These are phyloP conservation scores for Rhinella marina DNA, from an alignment of 2,797 vertebrate genomes.

Conservation along the genomic window DNA sequence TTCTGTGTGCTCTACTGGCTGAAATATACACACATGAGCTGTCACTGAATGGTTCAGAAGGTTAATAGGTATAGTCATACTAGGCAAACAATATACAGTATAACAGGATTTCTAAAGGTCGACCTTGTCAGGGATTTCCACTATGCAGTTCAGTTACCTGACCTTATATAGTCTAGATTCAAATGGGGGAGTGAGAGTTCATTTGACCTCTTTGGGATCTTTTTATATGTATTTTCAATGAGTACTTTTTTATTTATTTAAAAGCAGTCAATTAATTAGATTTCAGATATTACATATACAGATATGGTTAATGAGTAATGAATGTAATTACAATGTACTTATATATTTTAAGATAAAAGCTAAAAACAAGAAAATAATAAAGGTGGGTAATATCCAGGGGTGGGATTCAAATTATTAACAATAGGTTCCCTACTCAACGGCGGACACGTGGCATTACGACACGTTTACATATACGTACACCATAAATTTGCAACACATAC, in stretches of 20 bases:
- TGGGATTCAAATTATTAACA: no score
- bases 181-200: slow-evolving; percentile 12
- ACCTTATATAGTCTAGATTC: slow-evolving; percentile 39
- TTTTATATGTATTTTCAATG: slow-evolving; percentile 9
- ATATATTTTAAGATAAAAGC: no score
- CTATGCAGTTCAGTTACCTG: slow-evolving; percentile 34
- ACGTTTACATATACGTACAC: no score
- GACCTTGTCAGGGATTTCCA: slow-evolving; percentile 18
- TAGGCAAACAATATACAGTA: slow-evolving; percentile 6
- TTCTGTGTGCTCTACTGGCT: neutral
- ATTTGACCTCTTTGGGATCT: slow-evolving; percentile 35
- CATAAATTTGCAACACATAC: no score
- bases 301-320: neutral
- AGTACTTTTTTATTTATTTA: slow-evolving; percentile 11
- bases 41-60: neutral
- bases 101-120: slow-evolving; percentile 37
- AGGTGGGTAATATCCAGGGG: no score
- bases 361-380: no score
- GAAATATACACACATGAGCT: neutral
- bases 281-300: neutral
- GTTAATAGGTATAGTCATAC: slow-evolving; percentile 21
- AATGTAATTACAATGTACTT: no score
- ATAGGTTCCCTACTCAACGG: no score
- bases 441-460: no score
- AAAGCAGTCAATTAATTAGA: slow-evolving; percentile 15